Conservation (phyloP, 2,797 vertebrate species). For the Anolis apletophallus region DNA sequence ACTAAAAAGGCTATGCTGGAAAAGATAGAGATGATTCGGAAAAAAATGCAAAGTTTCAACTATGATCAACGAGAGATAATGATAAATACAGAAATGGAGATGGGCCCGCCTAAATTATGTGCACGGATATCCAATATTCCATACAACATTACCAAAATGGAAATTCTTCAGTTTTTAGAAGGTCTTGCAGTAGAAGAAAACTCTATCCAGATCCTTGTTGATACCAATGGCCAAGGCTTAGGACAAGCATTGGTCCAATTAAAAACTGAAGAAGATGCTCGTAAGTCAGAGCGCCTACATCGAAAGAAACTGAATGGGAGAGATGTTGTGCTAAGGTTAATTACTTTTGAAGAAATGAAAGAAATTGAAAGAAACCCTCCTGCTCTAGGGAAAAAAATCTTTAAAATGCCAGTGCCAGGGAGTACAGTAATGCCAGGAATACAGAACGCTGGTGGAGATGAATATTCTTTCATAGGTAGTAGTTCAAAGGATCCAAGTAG, state of each 20-base stretch:
- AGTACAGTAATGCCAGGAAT: conserved; percentile 81
- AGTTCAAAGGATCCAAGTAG: conserved; percentile 87
- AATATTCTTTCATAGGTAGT: conserved; percentile 90
- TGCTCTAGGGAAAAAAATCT: conserved; percentile 92
- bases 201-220: conserved; percentile 91
- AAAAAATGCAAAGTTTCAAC: conserved; percentile 87
- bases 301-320: conserved; percentile 97
- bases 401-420: conserved; percentile 85
- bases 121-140: conserved; percentile 97
- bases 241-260: conserved; percentile 96
- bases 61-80: conserved; percentile 89
- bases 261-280: conserved; percentile 94
- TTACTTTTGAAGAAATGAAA: conserved; percentile 94
- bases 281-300: conserved; percentile 93
- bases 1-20: conserved; percentile 96
- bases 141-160: conserved; percentile 95
- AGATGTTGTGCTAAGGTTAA: conserved; percentile 94
- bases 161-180: conserved; percentile 93
- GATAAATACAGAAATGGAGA: conserved; percentile 82
- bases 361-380: conserved; percentile 95
- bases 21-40: conserved; percentile 94
- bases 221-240: conserved; percentile 93
- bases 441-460: conserved; percentile 85
- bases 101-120: conserved; percentile 83
- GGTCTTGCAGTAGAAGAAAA: conserved; percentile 93